A percentile compares a stretch with the other conserved stretches of the same genome.
These are phyloP conservation scores for Paralvinella palmiformis DNA, from an alignment of 1,140 invertebrate species.

Conservation along the genomic window DNA sequence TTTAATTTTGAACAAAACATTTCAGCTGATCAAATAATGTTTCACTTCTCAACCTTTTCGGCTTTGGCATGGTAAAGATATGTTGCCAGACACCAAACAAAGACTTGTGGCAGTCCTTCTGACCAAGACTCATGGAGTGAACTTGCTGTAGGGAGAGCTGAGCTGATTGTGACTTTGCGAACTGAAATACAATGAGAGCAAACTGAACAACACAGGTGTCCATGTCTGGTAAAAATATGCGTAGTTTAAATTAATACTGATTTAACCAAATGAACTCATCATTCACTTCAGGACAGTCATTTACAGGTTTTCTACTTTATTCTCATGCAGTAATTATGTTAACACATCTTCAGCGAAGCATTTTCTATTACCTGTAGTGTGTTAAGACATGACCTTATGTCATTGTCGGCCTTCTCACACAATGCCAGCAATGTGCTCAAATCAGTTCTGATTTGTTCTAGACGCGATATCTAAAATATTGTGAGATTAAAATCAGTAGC, in stretches of 20 bases:
- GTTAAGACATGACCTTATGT: slow-evolving; percentile 82
- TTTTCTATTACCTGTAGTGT: slow-evolving; percentile 63
- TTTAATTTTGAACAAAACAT: background rate
- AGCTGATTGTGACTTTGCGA: slow-evolving; percentile 2
- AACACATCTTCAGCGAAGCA: background rate
- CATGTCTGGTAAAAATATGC: no score
- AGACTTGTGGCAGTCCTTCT: slow-evolving; percentile 79
- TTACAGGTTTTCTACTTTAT: no score
- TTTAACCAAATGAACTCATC: no score
- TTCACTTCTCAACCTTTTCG: slow-evolving; percentile 35
- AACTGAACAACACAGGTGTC: no score
- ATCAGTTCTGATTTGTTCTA: slow-evolving; percentile 68
- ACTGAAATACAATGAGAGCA: no score
- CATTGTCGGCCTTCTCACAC: slow-evolving; percentile 74
- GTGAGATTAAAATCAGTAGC: no score
- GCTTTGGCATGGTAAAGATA: slow-evolving; percentile 62
- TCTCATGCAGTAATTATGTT: background rate
- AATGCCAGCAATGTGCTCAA: slow-evolving; percentile 64
- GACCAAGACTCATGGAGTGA: slow-evolving; percentile 64
- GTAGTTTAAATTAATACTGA: no score
- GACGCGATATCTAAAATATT: slow-evolving; percentile 62
- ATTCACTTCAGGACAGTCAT: no score
- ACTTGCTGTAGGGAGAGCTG: slow-evolving; percentile 57
- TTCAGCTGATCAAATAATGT: background rate
- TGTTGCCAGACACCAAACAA: slow-evolving; percentile 79